Percentiles rank a stretch among this genome's conserved stretches.
Evolutionary conservation across 2,888 invertebrate species (phyloP).

Genomic region (Cantharis flavilabris): DNA sequence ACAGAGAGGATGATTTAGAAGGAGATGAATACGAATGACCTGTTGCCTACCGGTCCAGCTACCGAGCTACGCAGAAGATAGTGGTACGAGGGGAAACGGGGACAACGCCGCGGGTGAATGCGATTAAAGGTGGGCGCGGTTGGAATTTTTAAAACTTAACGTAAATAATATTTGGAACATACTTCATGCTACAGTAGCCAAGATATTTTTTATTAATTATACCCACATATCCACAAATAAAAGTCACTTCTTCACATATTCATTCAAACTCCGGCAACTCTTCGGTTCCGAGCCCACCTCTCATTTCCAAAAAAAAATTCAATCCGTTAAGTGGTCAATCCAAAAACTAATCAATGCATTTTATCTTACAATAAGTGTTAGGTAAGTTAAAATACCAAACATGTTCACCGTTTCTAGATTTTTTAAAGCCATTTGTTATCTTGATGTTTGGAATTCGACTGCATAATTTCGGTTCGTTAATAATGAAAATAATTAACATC

Average conservation of each 20-base stretch:
- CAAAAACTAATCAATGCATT: not conserved
- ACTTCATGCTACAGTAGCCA: conserved; percentile 17
- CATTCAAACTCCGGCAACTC: not conserved
- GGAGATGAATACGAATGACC: conserved; percentile 62
- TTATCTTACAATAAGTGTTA: not conserved
- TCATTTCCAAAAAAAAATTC: not conserved
- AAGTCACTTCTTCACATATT: not conserved
- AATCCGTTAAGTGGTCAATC: not conserved
- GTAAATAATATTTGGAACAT: conserved; percentile 26
- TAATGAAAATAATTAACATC: conserved; percentile 1
- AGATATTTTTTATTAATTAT: not conserved
- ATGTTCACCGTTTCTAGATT: not conserved
- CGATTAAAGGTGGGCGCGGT: conserved; percentile 45
- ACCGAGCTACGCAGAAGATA: conserved; percentile 58
- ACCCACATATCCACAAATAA: not conserved
- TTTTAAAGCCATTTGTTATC: not conserved
- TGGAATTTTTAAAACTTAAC: conserved; percentile 38
- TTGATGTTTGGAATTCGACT: not conserved
- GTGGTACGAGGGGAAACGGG: conserved; percentile 51
- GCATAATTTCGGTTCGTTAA: conserved; percentile 2
- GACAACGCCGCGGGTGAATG: conserved; percentile 55
- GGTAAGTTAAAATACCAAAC: not conserved
- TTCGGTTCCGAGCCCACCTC: not conserved
- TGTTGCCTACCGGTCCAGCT: conserved; percentile 67
- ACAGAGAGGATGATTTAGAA: conserved; percentile 47